These are phyloP conservation scores for Acipenser transmontanus DNA, from an alignment of 2,797 vertebrate species.

Conservation along the genomic window DNA sequence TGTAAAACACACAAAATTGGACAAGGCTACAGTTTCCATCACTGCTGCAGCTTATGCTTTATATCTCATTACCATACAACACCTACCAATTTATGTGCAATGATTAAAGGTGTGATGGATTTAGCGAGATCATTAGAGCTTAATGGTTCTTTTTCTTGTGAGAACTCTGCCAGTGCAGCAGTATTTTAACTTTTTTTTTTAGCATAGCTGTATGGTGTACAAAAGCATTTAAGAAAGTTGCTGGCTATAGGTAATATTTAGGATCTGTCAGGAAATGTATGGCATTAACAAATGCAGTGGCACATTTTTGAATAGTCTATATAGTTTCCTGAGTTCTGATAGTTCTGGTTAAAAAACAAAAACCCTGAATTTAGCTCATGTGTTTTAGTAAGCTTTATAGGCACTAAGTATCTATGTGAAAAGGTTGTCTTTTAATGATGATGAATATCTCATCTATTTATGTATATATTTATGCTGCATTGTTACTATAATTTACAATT, in stretches of 20 bases:
- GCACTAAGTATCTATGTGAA: too few relatives aligned
- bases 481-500: too few relatives aligned
- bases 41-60: constrained; percentile 22
- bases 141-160: not conserved
- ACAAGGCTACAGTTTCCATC: constrained; percentile 38
- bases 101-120: not conserved
- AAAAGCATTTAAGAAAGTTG: not conserved
- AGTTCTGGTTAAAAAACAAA: too few relatives aligned
- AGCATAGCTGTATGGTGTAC: too few relatives aligned
- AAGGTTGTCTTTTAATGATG: too few relatives aligned
- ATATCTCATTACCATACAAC: constrained; percentile 20
- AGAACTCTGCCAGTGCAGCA: not conserved
- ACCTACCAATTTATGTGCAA: not conserved
- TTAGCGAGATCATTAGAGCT: not conserved
- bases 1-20: constrained; percentile 40
- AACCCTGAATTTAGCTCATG: too few relatives aligned
- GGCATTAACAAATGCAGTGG: not conserved
- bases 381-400: too few relatives aligned
- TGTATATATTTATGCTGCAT: too few relatives aligned
- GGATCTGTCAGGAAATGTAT: not conserved
- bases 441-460: too few relatives aligned
- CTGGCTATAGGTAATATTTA: not conserved
- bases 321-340: too few relatives aligned
- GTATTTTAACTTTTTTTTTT: not conserved
- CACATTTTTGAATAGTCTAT: not conserved